Conservation (phyloP, 2,797 vertebrate genomes). For the Poecilia wingei region DNA sequence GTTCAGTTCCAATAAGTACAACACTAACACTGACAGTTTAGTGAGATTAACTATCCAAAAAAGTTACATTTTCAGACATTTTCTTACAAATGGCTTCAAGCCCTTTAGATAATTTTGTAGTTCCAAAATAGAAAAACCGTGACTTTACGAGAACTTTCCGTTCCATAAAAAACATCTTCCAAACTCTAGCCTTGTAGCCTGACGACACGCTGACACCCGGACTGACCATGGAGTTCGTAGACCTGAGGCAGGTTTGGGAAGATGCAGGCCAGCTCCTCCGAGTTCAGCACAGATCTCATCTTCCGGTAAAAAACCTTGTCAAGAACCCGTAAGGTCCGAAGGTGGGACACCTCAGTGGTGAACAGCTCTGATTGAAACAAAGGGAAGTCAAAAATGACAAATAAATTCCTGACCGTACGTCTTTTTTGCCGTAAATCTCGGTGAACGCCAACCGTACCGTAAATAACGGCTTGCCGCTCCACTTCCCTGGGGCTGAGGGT, state of each 20-base stretch:
- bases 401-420: background rate
- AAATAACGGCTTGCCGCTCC: constrained; percentile 93
- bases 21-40: background rate
- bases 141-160: background rate
- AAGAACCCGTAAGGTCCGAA: constrained; percentile 88
- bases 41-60: background rate
- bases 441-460: constrained; percentile 75
- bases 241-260: constrained; percentile 92
- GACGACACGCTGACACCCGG: background rate
- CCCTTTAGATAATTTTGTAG: background rate
- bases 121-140: background rate
- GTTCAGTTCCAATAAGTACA: background rate
- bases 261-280: constrained; percentile 88
- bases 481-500: constrained; percentile 84
- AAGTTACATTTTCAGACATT: background rate
- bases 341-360: constrained; percentile 90
- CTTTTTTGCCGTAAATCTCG: background rate
- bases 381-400: background rate
- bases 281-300: constrained; percentile 84
- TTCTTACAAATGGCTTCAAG: background rate
- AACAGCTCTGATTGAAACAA: constrained; percentile 84
- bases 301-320: constrained; percentile 93
- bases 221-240: constrained; percentile 91
- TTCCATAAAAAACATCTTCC: background rate
- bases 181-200: background rate